Conservation (phyloP, 2,113 vertebrate genomes). For the Apistogramma diplotaenia region DNA sequence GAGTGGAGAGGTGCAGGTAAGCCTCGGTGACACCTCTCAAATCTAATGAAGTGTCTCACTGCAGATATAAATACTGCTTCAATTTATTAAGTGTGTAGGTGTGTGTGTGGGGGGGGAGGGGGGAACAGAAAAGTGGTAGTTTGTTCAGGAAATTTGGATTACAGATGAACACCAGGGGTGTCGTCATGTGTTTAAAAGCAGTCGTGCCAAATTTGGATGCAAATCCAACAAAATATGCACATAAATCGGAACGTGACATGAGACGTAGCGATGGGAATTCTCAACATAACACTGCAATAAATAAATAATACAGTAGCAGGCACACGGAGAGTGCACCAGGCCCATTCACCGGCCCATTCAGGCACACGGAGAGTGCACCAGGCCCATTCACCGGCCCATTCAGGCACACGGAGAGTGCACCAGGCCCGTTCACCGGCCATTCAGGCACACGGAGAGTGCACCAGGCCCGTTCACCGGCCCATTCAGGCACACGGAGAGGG, state of each 20-base stretch:
- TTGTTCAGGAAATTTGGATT: background rate
- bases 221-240: background rate
- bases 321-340: background rate
- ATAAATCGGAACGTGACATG: slow-evolving; percentile 12
- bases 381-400: no score
- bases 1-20: slow-evolving; percentile 18
- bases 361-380: background rate
- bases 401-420: background rate
- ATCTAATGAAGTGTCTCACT: slow-evolving; percentile 21
- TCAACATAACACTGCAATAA: background rate
- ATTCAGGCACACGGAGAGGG: background rate
- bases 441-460: background rate
- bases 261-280: background rate
- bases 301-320: background rate
- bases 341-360: no score
- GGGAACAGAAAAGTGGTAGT: background rate
- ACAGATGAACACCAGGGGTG: background rate
- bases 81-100: background rate
- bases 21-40: slow-evolving; percentile 4
- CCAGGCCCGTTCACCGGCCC: no score
- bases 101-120: background rate
- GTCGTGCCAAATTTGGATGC: background rate
- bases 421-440: no score
- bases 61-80: slow-evolving; percentile 40
- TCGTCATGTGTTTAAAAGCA: slow-evolving; percentile 16